phyloP scores from a whole-genome alignment of 2,113 vertebrate genomes.

The Gymnobelideus leadbeateri region DNA sequence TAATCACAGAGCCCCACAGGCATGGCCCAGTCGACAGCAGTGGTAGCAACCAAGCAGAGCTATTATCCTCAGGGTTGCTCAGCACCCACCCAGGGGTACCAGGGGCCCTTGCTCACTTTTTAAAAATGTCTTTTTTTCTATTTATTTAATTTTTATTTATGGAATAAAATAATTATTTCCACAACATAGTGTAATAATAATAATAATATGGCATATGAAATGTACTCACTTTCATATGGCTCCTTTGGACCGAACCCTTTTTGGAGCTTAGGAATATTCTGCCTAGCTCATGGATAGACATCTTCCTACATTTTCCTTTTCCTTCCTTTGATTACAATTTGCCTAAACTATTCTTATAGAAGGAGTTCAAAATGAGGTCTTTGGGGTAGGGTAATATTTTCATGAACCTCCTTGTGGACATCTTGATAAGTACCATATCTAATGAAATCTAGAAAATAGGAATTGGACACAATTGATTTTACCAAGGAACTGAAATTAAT shows the following conservation, averaged over 20 bases:
- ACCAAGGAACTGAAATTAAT: neutral
- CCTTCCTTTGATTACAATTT: neutral
- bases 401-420: neutral
- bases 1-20: conserved; percentile 45
- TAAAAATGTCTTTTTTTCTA: neutral
- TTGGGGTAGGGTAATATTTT: neutral
- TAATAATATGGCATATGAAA: neutral
- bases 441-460: neutral
- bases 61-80: neutral
- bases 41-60: conserved; percentile 10
- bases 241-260: neutral
- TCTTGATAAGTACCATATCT: neutral
- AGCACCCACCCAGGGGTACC: neutral
- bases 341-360: neutral
- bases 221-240: neutral
- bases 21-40: conserved; percentile 20
- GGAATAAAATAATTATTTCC: neutral
- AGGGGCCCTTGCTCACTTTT: neutral
- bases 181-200: too few relatives aligned
- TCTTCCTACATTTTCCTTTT: neutral
- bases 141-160: neutral
- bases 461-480: neutral
- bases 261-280: neutral
- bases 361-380: neutral
- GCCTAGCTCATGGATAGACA: neutral